Conservation (phyloP, 2,113 vertebrate species). For the Nettapus auritus region DNA sequence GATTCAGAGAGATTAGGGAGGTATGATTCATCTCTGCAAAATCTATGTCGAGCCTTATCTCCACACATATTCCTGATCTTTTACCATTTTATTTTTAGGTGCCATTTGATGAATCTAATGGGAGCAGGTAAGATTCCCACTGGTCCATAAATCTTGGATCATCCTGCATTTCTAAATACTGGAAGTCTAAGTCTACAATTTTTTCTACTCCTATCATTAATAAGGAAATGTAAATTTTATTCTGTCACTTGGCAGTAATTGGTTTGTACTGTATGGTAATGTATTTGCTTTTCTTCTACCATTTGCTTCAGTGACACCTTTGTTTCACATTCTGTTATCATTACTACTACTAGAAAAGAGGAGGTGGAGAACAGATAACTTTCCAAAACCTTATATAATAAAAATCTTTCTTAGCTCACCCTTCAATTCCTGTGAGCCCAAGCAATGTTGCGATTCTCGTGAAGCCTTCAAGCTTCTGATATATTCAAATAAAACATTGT, state of each 20-base stretch:
- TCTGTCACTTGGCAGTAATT: neutral
- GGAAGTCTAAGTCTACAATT: neutral
- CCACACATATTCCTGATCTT: neutral
- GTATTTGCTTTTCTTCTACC: neutral
- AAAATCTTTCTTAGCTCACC: neutral
- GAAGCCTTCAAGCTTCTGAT: neutral
- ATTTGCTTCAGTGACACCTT: neutral
- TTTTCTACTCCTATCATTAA: conserved; percentile 2
- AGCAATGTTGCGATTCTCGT: neutral
- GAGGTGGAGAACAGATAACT: neutral
- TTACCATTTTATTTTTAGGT: neutral
- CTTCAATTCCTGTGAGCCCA: neutral
- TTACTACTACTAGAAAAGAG: neutral
- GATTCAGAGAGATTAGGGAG: neutral
- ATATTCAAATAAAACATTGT: neutral
- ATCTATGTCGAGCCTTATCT: neutral
- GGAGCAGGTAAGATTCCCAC: neutral
- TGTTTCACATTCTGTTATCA: neutral
- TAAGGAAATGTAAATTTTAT: conserved; percentile 2
- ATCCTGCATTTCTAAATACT: neutral
- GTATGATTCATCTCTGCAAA: neutral
- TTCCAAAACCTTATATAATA: neutral
- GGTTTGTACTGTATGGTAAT: neutral
- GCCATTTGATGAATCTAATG: neutral
- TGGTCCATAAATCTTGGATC: neutral